A percentile compares a stretch with the other conserved stretches of the same genome.
Conservation (phyloP, 1,140 invertebrate species). For the Pomacea maculata region DNA sequence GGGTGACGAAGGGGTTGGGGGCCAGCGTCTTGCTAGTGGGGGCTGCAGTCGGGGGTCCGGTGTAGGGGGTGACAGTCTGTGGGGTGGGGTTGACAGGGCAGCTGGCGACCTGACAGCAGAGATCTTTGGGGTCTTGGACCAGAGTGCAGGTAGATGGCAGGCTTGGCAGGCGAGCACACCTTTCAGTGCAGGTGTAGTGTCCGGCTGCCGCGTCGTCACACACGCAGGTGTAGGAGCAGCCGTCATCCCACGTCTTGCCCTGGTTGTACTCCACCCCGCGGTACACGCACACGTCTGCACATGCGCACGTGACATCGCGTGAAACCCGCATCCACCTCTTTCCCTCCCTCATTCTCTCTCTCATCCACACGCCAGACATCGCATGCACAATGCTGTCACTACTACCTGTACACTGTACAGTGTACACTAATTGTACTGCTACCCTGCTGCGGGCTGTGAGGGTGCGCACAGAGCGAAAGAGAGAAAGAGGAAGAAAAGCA, state of each 20-base stretch:
- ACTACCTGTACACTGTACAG: too few species aligned
- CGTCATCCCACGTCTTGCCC: conserved; percentile 37
- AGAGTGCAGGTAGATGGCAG: conserved; percentile 39
- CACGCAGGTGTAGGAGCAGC: conserved; percentile 22
- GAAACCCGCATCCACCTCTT: too few species aligned
- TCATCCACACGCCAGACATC: too few species aligned
- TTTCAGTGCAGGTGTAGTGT: conserved; percentile 27
- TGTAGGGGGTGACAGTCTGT: conserved; percentile 22
- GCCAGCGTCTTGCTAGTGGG: not conserved
- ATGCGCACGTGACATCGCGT: too few species aligned
- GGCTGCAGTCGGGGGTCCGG: not conserved
- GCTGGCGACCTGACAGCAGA: conserved; percentile 40
- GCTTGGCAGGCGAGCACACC: conserved; percentile 38
- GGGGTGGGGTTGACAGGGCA: conserved; percentile 32
- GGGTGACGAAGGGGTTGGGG: not conserved
- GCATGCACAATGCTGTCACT: too few species aligned
- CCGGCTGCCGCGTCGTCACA: conserved; percentile 21
- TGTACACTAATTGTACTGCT: too few species aligned
- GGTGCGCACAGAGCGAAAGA: too few species aligned
- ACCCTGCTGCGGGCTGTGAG: too few species aligned
- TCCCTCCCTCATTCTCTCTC: too few species aligned
- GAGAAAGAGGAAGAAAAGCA: not conserved
- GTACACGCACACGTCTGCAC: conserved; percentile 28
- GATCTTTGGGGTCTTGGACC: conserved; percentile 41
- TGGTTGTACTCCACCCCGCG: conserved; percentile 32